Base-by-base conservation (phyloP, 2,888 invertebrate species). In the Cephus pygmeus region DNA sequence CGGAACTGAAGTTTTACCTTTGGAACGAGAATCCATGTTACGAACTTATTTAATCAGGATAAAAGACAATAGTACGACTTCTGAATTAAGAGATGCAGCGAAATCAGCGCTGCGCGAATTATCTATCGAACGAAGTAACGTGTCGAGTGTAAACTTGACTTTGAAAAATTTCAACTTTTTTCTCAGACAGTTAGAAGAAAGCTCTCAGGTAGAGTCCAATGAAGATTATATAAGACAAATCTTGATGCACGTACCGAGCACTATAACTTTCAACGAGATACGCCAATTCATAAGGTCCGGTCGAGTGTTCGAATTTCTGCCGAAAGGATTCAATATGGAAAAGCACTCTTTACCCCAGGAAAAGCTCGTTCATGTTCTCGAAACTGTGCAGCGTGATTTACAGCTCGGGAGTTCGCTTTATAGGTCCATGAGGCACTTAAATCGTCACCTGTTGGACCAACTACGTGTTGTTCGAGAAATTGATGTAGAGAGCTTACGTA, bases 341-440 rank as follows among this genome's bases (percentile, higher is more conserved):
- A 23, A 6, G 40, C 9, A 4, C 23, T 56, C 40, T 56, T 56
- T 23, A 9, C 56, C 75, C 11, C 11, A n/a, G 15, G 75, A 81
- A 23, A 81, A 75, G 33, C 73, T 81, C 12, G 30, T 75, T 31
- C 35, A 73, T n/a, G 34, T 81, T n/a, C 12, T 81, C 33, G 73
- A 35, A 23, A 2, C 76, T 30, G 33, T 78, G 4, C 34, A 36
- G 4, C 34, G 9, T 23, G 23, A 23, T 56, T 56, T 56, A 56
- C 1, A 15, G 40, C 40, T 1, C 23, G 40, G 6, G 23, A 56
- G 40, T 23, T 23, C 40, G 23, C 9, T 56, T 56, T 56, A 56
- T 56, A 56, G 1, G 1, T 56, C 23, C 40, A 23, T 1, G 9
- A 23, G 40, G 2, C 40, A 56, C 40, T 56, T 56, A 56, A 23